Evolutionary conservation across 2,888 invertebrate species (phyloP).

Genomic region (Xestobium rufovillosum): DNA sequence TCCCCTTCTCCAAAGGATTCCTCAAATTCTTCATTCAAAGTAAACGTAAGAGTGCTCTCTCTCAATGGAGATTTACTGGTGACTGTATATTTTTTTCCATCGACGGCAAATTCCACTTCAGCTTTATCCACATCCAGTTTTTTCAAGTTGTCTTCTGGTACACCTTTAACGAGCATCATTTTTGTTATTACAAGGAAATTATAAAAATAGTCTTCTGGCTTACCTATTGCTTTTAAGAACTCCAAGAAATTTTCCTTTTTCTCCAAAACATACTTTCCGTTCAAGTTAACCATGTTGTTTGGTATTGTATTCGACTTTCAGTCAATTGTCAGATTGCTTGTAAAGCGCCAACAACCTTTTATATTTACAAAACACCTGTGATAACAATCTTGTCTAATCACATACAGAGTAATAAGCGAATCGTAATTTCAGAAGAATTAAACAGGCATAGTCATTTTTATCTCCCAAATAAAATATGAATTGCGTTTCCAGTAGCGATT

Average conservation of each 20-base stretch:
- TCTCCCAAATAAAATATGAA: too few relatives aligned
- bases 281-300: constrained; percentile 17
- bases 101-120: constrained; percentile 18
- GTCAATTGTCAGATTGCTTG: constrained; percentile 10
- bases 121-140: constrained; percentile 21
- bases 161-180: constrained; percentile 18
- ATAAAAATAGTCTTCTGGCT: constrained; percentile 7
- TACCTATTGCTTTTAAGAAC: constrained; percentile 28
- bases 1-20: too few relatives aligned
- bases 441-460: too few relatives aligned
- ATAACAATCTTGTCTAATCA: too few relatives aligned
- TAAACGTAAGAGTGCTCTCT: too few relatives aligned
- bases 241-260: constrained; percentile 27
- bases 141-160: constrained; percentile 22
- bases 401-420: too few relatives aligned
- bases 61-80: constrained; percentile 3
- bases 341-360: too few relatives aligned
- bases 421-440: too few relatives aligned
- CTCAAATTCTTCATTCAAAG: too few relatives aligned
- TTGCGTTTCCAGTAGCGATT: too few relatives aligned
- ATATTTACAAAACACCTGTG: too few relatives aligned
- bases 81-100: constrained; percentile 20
- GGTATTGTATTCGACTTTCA: constrained; percentile 7
- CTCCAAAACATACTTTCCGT: constrained; percentile 25
- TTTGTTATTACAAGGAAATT: constrained; percentile 3